A percentile compares a stretch with the other conserved stretches of the same genome.
These are phyloP conservation scores for Manis javanica DNA, from an alignment of 2,797 vertebrate species.

Conservation along the genomic window DNA sequence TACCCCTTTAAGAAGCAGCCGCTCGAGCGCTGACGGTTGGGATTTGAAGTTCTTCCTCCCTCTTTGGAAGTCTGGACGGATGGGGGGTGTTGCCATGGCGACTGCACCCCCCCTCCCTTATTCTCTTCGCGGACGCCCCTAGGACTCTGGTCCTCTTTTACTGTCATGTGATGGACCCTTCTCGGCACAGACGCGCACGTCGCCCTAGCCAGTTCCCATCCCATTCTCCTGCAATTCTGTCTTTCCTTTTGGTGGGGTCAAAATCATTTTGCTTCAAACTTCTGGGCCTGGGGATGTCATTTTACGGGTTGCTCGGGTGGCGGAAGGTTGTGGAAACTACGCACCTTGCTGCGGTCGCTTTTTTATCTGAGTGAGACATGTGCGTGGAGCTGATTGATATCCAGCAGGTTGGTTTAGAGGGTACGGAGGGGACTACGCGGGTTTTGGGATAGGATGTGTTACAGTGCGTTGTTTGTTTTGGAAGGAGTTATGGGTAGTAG, in stretches of 20 bases:
- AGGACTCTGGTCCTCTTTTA: constrained; percentile 46
- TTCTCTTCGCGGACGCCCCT: neutral
- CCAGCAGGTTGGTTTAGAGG: constrained; percentile 47
- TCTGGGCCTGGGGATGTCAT: constrained; percentile 41
- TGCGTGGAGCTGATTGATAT: neutral
- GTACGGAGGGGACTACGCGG: neutral
- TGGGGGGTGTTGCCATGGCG: constrained; percentile 69
- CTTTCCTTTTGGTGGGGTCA: neutral
- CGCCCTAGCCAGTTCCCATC: neutral
- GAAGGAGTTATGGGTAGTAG: neutral
- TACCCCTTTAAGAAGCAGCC: constrained; percentile 87
- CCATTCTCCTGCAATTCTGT: neutral
- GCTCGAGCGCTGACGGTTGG: constrained; percentile 89
- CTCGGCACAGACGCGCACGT: neutral
- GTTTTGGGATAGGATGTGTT: neutral
- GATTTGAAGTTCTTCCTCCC: constrained; percentile 90
- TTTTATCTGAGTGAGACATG: neutral
- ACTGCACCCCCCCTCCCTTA: constrained; percentile 77
- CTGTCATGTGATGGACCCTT: constrained; percentile 72
- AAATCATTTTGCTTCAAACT: constrained; percentile 65
- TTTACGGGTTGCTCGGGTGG: neutral
- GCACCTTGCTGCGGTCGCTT: neutral
- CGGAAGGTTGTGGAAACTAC: neutral
- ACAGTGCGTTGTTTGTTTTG: neutral
- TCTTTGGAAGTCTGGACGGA: constrained; percentile 79